phyloP scores from a whole-genome alignment of 2,888 invertebrate genomes.

The Amphipyra berbera region DNA sequence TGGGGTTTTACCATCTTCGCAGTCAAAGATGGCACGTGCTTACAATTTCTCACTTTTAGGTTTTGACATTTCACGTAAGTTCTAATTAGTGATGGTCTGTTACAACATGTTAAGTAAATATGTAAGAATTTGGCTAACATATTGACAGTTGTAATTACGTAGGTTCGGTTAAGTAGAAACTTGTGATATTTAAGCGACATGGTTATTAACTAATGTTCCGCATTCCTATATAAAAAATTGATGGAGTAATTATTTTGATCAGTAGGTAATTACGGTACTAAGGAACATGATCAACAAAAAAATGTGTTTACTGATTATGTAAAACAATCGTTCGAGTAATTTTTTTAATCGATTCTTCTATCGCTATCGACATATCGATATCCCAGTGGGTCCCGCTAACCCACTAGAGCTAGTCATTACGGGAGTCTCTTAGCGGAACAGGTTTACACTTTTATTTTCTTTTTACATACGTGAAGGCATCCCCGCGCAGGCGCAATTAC shows the following conservation, averaged over 20 bases:
- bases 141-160: slow-evolving; percentile 10
- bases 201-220: slow-evolving; percentile 28
- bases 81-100: slow-evolving; percentile 15
- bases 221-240: slow-evolving; percentile 25
- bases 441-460: slow-evolving; percentile 83
- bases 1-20: slow-evolving; percentile 14
- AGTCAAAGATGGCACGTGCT: not conserved
- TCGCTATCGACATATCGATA: slow-evolving; percentile 57
- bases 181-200: slow-evolving; percentile 10
- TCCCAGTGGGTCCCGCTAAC: slow-evolving; percentile 65
- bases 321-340: slow-evolving; percentile 18
- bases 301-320: not conserved
- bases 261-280: slow-evolving; percentile 1
- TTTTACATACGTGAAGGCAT: slow-evolving; percentile 80
- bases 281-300: not conserved
- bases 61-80: slow-evolving; percentile 42
- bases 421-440: slow-evolving; percentile 82
- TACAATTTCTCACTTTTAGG: slow-evolving; percentile 12
- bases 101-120: slow-evolving; percentile 7
- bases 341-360: slow-evolving; percentile 14
- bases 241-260: slow-evolving; percentile 14
- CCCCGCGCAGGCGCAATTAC: slow-evolving; percentile 75
- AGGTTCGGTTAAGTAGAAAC: slow-evolving; percentile 9
- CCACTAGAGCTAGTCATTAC: slow-evolving; percentile 77
- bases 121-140: not conserved